Percentiles rank a stretch among this genome's conserved stretches.
Evolutionary conservation across 2,113 vertebrate genomes (phyloP).

Genomic region (Picathartes gymnocephalus): DNA sequence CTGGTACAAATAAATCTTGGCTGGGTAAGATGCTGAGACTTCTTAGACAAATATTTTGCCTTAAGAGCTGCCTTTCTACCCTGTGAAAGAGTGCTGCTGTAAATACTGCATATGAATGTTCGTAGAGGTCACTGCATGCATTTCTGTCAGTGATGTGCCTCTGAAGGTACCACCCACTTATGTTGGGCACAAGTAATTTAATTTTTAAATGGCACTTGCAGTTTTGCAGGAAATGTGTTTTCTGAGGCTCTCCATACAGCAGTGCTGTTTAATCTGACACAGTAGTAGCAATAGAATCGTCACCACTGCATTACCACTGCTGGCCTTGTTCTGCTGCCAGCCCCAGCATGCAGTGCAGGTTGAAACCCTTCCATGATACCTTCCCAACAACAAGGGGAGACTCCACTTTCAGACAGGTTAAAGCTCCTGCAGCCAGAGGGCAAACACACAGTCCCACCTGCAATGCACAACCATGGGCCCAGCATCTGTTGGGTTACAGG

Average conservation of each 20-base stretch:
- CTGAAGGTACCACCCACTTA: neutral
- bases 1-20: slow-evolving; percentile 56
- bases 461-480: slow-evolving; percentile 97
- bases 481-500: slow-evolving; percentile 88
- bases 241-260: neutral
- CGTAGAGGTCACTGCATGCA: neutral
- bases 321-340: neutral
- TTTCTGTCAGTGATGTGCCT: neutral
- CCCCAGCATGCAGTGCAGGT: neutral
- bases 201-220: neutral
- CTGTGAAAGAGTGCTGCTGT: neutral
- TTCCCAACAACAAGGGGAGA: neutral
- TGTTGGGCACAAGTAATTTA: neutral
- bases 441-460: slow-evolving; percentile 76
- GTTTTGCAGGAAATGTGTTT: neutral
- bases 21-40: slow-evolving; percentile 32
- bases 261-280: neutral
- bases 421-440: neutral
- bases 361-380: neutral
- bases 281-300: neutral
- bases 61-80: neutral
- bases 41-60: neutral
- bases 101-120: neutral
- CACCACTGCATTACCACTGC: neutral
- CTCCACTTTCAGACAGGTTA: neutral